These are phyloP conservation scores for Drosophila willistoni DNA, from an alignment of 1,140 invertebrate species.

Conservation along the genomic window DNA sequence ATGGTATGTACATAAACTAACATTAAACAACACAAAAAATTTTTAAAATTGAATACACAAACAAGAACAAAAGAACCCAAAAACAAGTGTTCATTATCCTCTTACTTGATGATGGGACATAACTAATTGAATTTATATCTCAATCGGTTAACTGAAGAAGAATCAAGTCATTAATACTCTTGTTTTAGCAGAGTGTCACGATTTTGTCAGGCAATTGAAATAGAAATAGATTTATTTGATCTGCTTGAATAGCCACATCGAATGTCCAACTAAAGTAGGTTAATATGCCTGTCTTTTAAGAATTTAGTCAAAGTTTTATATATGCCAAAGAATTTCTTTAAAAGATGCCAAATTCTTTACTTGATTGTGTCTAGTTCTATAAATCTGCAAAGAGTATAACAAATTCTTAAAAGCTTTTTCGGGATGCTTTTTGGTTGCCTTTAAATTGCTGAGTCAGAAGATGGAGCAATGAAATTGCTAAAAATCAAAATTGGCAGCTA, in stretches of 20 bases:
- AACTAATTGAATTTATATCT: background rate
- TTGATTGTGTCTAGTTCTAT: no score
- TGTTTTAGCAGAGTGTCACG: background rate
- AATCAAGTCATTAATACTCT: background rate
- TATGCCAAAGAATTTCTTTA: no score
- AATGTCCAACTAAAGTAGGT: no score
- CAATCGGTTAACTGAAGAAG: background rate
- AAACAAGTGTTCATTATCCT: background rate
- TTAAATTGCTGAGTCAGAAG: constrained; percentile 4
- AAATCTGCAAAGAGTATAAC: background rate
- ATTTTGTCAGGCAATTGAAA: background rate
- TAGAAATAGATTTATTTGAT: background rate
- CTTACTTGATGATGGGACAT: background rate
- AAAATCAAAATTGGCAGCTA: constrained; percentile 20
- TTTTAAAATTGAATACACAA: constrained; percentile 16
- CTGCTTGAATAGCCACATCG: background rate
- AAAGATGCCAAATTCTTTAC: no score
- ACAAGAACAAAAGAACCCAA: constrained; percentile 1
- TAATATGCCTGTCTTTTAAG: no score
- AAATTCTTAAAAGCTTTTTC: background rate
- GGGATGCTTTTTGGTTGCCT: background rate
- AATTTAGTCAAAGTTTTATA: no score
- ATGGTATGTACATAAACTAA: background rate
- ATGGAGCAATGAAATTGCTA: constrained; percentile 18
- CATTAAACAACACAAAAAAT: background rate